Percentiles rank a stretch among this genome's conserved stretches.
phyloP scores from a whole-genome alignment of 2,888 invertebrate genomes.

The Sipha maydis region DNA sequence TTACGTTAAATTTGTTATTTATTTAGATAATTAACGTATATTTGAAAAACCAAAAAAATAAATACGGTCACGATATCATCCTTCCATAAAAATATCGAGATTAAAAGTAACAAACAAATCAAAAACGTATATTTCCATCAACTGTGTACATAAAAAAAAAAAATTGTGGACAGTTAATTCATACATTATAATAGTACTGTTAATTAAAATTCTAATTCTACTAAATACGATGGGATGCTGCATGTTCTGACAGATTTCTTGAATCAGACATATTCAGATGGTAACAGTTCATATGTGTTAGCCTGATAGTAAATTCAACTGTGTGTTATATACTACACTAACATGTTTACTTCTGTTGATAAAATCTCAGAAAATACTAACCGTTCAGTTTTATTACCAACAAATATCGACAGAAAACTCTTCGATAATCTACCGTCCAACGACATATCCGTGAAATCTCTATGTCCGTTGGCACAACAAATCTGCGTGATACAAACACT shows the following conservation, averaged over 20 bases:
- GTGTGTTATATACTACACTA: neutral
- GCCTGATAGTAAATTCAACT: neutral
- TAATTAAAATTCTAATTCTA: neutral
- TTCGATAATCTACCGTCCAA: neutral
- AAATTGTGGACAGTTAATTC: neutral
- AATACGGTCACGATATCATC: too few species aligned
- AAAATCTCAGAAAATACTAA: neutral
- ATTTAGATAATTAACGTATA: too few species aligned
- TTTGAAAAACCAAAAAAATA: too few species aligned
- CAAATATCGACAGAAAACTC: neutral
- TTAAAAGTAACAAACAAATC: too few species aligned
- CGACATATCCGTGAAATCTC: neutral
- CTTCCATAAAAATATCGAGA: too few species aligned
- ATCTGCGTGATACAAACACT: slow-evolving; percentile 27
- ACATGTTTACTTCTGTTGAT: too few species aligned
- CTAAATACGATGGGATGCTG: neutral
- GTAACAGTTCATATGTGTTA: slow-evolving; percentile 29
- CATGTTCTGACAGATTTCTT: neutral
- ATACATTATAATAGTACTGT: neutral
- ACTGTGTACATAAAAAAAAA: neutral
- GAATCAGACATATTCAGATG: neutral
- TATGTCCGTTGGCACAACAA: neutral
- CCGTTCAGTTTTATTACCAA: neutral
- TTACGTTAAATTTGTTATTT: too few species aligned
- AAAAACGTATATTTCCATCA: too few species aligned